A percentile compares a stretch with the other conserved stretches of the same genome.
These are phyloP conservation scores for Thereva unica DNA, from an alignment of 2,888 invertebrate genomes.

Conservation along the genomic window DNA sequence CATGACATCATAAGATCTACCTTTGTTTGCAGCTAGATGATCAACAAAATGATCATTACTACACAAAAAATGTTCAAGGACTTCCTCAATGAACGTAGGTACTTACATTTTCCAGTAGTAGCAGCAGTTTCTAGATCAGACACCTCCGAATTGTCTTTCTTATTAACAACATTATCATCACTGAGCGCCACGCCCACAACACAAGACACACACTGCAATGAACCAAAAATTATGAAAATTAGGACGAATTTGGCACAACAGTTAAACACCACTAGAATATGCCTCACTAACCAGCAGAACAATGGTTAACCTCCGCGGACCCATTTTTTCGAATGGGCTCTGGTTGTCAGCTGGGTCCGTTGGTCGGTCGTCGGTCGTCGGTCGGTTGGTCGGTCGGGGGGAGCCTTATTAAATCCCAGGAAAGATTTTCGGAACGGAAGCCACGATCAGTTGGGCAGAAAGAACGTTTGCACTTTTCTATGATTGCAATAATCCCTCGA, in stretches of 20 bases:
- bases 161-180: conserved; percentile 17
- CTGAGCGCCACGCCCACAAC: neutral
- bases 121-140: conserved; percentile 57
- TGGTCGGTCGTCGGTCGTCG: too few relatives aligned
- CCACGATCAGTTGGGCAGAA: conserved; percentile 23
- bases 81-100: neutral
- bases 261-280: neutral
- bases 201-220: conserved; percentile 26
- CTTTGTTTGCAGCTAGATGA: too few relatives aligned
- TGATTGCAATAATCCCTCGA: neutral
- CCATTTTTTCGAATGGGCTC: too few relatives aligned
- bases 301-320: neutral
- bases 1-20: too few relatives aligned
- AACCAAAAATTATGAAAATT: conserved; percentile 5
- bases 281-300: conserved; percentile 18
- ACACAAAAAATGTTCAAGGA: too few relatives aligned
- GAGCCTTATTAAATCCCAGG: conserved; percentile 13
- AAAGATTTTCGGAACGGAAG: conserved; percentile 28
- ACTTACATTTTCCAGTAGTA: conserved; percentile 58
- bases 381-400: too few relatives aligned
- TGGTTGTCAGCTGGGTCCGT: too few relatives aligned
- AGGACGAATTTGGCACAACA: neutral
- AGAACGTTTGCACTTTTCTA: conserved; percentile 17
- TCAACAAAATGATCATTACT: too few relatives aligned
- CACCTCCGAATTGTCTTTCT: conserved; percentile 6